phyloP scores from a whole-genome alignment of 2,797 vertebrate species.

The Catostomus latipinnis region DNA sequence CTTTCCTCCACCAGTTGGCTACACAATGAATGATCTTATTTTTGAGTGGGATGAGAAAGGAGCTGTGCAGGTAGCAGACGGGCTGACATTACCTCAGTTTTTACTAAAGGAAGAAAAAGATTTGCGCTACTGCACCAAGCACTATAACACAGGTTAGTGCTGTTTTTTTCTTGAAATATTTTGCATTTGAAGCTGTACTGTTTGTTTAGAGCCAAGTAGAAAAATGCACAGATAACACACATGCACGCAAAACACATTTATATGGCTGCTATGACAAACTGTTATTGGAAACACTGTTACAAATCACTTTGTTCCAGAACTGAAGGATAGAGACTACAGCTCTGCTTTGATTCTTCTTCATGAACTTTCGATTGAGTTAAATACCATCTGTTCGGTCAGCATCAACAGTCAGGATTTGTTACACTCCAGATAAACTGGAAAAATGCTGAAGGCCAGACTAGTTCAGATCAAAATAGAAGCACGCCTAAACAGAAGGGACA shows the following conservation, averaged over 20 bases:
- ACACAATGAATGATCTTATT: conserved; percentile 99
- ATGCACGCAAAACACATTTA: neutral
- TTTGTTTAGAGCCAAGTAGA: conserved; percentile 32
- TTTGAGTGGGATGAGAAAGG: conserved; percentile 98
- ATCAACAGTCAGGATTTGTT: conserved; percentile 58
- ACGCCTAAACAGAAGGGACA: conserved; percentile 42
- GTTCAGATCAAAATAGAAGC: conserved; percentile 50
- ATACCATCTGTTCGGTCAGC: conserved; percentile 62
- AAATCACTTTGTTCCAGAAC: conserved; percentile 6
- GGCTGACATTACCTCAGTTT: conserved; percentile 95
- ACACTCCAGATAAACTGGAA: conserved; percentile 59
- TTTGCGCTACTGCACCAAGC: conserved; percentile 97
- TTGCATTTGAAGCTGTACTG: conserved; percentile 37
- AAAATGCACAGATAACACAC: conserved; percentile 31
- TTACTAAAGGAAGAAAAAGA: conserved; percentile 98
- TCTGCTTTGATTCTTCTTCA: conserved; percentile 54
- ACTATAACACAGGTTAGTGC: conserved; percentile 97
- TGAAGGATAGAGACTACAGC: conserved; percentile 28
- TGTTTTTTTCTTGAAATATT: conserved; percentile 15
- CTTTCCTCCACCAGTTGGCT: conserved; percentile 84
- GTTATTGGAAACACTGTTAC: neutral
- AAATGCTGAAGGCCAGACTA: conserved; percentile 56
- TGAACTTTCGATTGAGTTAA: conserved; percentile 54
- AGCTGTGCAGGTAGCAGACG: conserved; percentile 95
- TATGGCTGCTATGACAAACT: neutral